These are phyloP conservation scores for Cyphomyrus plagiostoma DNA, from an alignment of 2,113 vertebrate genomes.

Conservation along the genomic window DNA sequence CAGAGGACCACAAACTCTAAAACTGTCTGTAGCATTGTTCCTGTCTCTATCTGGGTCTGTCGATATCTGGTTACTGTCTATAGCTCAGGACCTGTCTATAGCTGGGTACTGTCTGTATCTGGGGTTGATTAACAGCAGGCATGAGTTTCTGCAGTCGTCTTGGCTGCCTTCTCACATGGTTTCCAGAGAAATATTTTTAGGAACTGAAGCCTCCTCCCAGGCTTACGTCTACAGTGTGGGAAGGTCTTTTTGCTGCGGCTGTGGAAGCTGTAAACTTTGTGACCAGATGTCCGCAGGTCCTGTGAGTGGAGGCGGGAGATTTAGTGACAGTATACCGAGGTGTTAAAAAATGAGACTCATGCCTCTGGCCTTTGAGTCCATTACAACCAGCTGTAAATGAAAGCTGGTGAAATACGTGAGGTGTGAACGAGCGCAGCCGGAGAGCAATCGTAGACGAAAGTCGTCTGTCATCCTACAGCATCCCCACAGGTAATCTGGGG, in stretches of 20 bases:
- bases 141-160: neutral
- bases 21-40: neutral
- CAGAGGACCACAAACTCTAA: neutral
- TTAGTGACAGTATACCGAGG: neutral
- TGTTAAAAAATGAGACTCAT: neutral
- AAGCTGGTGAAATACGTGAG: neutral
- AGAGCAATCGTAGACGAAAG: neutral
- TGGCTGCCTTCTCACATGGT: neutral
- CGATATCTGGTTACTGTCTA: neutral
- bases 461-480: neutral
- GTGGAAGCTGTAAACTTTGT: neutral
- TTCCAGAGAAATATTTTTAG: neutral
- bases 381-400: neutral
- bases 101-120: neutral
- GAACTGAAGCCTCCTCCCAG: neutral
- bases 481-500: slow-evolving; percentile 2
- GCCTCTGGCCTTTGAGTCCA: neutral
- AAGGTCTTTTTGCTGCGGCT: neutral
- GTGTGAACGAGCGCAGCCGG: neutral
- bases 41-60: neutral
- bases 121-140: neutral
- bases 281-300: neutral
- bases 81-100: neutral
- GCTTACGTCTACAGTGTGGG: slow-evolving; percentile 1
- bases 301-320: neutral